Percentiles rank a stretch among this genome's conserved stretches.
Evolutionary conservation across 2,797 vertebrate species (phyloP).

Genomic region (Squalus acanthias): DNA sequence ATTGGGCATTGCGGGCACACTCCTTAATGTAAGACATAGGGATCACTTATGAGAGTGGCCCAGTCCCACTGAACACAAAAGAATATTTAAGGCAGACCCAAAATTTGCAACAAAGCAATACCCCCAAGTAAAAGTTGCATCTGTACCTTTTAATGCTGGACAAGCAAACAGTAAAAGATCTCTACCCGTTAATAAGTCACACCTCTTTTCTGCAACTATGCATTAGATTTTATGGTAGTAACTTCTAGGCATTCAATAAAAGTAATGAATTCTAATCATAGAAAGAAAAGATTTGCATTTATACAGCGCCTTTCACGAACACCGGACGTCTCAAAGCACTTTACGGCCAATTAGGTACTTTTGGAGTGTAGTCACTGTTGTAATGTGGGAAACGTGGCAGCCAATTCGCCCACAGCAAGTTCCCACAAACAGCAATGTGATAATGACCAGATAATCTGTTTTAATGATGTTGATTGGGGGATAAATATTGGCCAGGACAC

Average conservation of each 20-base stretch:
- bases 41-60: background rate
- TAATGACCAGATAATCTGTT: too few relatives aligned
- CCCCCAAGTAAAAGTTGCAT: background rate
- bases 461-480: too few relatives aligned
- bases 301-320: too few relatives aligned
- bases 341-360: too few relatives aligned
- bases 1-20: background rate
- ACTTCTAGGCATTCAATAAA: background rate
- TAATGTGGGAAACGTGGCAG: too few relatives aligned
- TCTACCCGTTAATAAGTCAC: background rate
- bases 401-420: too few relatives aligned
- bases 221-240: background rate
- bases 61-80: background rate
- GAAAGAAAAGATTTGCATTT: too few relatives aligned
- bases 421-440: too few relatives aligned
- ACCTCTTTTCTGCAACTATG: background rate
- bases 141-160: background rate
- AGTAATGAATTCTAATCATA: background rate
- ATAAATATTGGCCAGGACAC: too few relatives aligned
- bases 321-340: too few relatives aligned
- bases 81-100: background rate
- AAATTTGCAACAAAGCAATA: background rate
- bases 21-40: background rate
- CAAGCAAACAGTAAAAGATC: background rate
- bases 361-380: too few relatives aligned